phyloP scores from a whole-genome alignment of 1,140 invertebrate species.

The Reticulitermes speratus region DNA sequence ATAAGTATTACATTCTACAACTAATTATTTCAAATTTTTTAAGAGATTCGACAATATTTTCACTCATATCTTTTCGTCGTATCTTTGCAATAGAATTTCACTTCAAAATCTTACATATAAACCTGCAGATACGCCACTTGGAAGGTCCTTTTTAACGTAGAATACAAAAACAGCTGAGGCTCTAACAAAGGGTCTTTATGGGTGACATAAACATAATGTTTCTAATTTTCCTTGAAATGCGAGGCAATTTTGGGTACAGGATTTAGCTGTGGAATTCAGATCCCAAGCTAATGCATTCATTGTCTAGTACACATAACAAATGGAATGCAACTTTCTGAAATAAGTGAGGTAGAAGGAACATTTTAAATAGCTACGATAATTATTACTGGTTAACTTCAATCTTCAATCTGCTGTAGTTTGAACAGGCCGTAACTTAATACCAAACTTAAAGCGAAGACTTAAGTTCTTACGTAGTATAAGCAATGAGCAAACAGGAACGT shows the following conservation, averaged over 20 bases:
- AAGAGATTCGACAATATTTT: too few relatives aligned
- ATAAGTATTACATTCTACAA: too few relatives aligned
- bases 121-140: neutral
- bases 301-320: neutral
- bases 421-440: neutral
- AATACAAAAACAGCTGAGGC: neutral
- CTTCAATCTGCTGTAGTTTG: neutral
- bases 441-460: neutral
- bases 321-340: neutral
- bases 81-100: neutral
- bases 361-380: neutral
- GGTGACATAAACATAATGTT: neutral
- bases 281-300: neutral
- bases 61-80: neutral
- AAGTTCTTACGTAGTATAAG: neutral
- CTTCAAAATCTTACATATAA: neutral
- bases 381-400: neutral
- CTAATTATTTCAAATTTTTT: too few relatives aligned
- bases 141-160: neutral
- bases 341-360: neutral
- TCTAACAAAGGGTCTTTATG: neutral
- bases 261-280: conserved; percentile 5
- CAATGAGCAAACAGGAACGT: neutral
- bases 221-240: conserved; percentile 13
- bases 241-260: neutral